phyloP scores from a whole-genome alignment of 2,888 invertebrate species.

The Tethea ocularis region DNA sequence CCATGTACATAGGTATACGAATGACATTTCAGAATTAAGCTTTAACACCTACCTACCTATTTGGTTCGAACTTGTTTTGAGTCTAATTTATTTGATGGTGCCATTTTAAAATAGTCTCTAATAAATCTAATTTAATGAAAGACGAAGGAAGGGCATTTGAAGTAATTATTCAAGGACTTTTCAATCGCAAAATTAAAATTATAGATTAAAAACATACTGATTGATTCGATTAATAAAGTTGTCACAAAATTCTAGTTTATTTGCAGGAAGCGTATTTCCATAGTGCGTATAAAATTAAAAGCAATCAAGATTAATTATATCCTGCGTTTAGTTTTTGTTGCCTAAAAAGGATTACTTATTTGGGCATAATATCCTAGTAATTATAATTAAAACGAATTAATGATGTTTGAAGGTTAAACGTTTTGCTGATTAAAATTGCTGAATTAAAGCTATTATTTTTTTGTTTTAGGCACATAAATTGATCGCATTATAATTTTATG shows the following conservation, averaged over 20 bases:
- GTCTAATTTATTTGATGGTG: neutral
- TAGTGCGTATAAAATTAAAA: neutral
- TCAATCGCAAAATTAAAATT: no score
- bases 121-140: neutral
- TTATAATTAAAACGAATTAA: neutral
- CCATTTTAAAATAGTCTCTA: neutral
- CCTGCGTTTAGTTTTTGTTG: neutral
- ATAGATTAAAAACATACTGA: neutral
- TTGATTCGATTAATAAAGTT: neutral
- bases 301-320: neutral
- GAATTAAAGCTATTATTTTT: neutral
- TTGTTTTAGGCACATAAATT: neutral
- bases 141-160: neutral
- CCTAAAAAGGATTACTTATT: neutral
- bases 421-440: neutral
- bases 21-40: neutral
- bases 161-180: neutral
- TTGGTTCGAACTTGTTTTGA: neutral
- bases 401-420: neutral
- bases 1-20: no score
- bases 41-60: neutral
- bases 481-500: no score
- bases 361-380: neutral
- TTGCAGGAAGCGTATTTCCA: neutral
- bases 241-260: neutral